These are phyloP conservation scores for Drosophila pandora DNA, from an alignment of 1,140 invertebrate species.

Conservation along the genomic window DNA sequence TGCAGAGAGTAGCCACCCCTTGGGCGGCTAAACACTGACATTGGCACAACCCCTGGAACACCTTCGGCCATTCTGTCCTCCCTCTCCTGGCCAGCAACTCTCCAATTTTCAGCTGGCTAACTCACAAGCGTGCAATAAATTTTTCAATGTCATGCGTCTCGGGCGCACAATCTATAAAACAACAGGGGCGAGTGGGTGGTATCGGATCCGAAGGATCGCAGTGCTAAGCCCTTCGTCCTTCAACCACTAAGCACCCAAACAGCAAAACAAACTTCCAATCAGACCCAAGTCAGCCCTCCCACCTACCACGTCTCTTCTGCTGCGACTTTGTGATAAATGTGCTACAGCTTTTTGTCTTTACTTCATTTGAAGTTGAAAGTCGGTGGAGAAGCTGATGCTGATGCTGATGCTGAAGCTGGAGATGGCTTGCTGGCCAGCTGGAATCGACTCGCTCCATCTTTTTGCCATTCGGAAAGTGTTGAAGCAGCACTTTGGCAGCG, in stretches of 20 bases:
- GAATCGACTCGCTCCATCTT: slow-evolving; percentile 4
- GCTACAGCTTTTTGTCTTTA: slow-evolving; percentile 81
- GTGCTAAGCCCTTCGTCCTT: slow-evolving; percentile 23
- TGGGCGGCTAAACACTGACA: slow-evolving; percentile 51
- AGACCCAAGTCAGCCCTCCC: slow-evolving; percentile 61
- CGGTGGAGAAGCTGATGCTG: slow-evolving; percentile 49
- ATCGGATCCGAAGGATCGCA: slow-evolving; percentile 26
- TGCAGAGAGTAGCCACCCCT: slow-evolving; percentile 9
- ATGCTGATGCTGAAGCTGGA: slow-evolving; percentile 54
- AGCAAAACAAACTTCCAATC: slow-evolving; percentile 79
- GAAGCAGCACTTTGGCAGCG: slow-evolving; percentile 80
- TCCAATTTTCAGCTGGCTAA: slow-evolving; percentile 58
- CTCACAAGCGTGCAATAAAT: slow-evolving; percentile 80
- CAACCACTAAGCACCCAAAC: slow-evolving; percentile 76
- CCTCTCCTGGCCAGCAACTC: slow-evolving; percentile 2
- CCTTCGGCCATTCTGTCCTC: background rate
- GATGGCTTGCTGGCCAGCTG: slow-evolving; percentile 19
- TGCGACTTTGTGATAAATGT: slow-evolving; percentile 81
- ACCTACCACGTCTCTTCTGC: slow-evolving; percentile 27
- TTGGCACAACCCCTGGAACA: slow-evolving; percentile 72
- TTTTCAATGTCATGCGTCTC: slow-evolving; percentile 80
- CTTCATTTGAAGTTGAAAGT: slow-evolving; percentile 70
- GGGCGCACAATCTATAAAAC: slow-evolving; percentile 69
- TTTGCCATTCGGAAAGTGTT: slow-evolving; percentile 61
- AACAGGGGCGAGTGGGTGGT: slow-evolving; percentile 38